These are phyloP conservation scores for Agapostemon virescens DNA, from an alignment of 2,888 invertebrate genomes.

Conservation along the genomic window DNA sequence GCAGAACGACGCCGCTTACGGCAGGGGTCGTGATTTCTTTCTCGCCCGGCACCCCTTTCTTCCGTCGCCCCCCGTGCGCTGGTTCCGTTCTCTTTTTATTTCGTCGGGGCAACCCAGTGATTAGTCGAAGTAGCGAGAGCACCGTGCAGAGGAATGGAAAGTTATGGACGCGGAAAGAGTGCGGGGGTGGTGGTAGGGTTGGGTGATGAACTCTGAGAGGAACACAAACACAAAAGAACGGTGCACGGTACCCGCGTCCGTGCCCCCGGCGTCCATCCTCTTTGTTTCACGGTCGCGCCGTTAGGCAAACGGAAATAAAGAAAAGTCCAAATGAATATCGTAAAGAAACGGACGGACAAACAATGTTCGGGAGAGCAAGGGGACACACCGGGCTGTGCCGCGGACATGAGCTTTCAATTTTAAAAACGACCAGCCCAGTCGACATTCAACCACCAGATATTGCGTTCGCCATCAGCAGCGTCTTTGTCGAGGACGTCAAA, in stretches of 20 bases:
- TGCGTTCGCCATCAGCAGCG: background rate
- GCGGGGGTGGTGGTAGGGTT: background rate
- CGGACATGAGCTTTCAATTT: background rate
- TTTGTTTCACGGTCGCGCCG: conserved; percentile 59
- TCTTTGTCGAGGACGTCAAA: background rate
- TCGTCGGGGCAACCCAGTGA: conserved; percentile 50
- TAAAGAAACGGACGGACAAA: conserved; percentile 46
- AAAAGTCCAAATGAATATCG: conserved; percentile 58
- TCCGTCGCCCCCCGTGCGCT: conserved; percentile 15
- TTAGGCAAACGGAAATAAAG: conserved; percentile 58
- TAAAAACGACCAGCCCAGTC: background rate
- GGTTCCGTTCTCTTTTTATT: conserved; percentile 52
- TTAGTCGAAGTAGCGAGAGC: conserved; percentile 60
- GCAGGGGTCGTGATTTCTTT: conserved; percentile 29
- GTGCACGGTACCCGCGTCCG: conserved; percentile 40
- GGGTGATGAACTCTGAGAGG: conserved; percentile 53
- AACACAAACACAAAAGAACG: conserved; percentile 57
- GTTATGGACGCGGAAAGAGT: conserved; percentile 39
- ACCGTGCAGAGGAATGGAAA: conserved; percentile 36
- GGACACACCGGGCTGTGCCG: background rate
- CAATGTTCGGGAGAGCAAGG: conserved; percentile 10
- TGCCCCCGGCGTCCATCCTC: conserved; percentile 37
- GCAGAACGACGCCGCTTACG: conserved; percentile 28
- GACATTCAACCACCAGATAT: background rate
- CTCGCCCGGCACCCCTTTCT: conserved; percentile 9